Base-by-base conservation (phyloP, 2,797 vertebrate species). In the Heliangelus exortis region DNA sequence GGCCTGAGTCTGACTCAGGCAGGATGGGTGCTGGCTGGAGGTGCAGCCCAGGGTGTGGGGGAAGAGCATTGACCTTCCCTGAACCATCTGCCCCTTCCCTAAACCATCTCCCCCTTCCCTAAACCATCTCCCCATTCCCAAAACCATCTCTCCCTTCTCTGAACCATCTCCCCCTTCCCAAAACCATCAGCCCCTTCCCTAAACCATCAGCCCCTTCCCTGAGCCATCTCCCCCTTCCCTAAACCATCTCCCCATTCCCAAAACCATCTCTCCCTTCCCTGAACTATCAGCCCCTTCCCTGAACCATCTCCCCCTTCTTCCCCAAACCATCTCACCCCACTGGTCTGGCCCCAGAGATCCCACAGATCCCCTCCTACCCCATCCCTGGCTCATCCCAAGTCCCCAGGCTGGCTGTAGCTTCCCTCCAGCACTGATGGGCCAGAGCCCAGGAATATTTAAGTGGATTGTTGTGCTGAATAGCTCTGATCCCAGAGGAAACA, bases 301-400 rank as follows among this genome's bases (percentile, higher is more conserved):
- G 13, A 39, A 39, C 10, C 39, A 39, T 39, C 39, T 11, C 10
- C 39, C 12, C 39, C 39, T 39, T 39, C 39, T n/a, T 8, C 76
- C 0, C 39, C 39, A 12, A 39, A 0, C 0, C 2, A 62, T 53
- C 48, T 69, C 33, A 5, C 13, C 4, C 33, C 50, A 5, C 0
- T 1, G 29, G 10, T 5, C 45, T 31, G 59, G 8, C 48, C 36
- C 77, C 50, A 16, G 6, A 59, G 8, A 28, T 5, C 48, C 55
- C 55, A 3, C 36, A 13, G 29, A 7, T 33, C 7, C 12, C 77
- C 22, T 18, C 2, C 0, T 0, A 1, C 2, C 28, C 55, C 43
- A 4, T 0, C 16, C 18, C 75, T 7, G 63, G 25, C 63, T 59
- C 45, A 26, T 8, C 33, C 80, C 86, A 6, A 4, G 6, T 18